Evolutionary conservation across 2,113 vertebrate genomes (phyloP).

Genomic region (Callithrix jacchus): DNA sequence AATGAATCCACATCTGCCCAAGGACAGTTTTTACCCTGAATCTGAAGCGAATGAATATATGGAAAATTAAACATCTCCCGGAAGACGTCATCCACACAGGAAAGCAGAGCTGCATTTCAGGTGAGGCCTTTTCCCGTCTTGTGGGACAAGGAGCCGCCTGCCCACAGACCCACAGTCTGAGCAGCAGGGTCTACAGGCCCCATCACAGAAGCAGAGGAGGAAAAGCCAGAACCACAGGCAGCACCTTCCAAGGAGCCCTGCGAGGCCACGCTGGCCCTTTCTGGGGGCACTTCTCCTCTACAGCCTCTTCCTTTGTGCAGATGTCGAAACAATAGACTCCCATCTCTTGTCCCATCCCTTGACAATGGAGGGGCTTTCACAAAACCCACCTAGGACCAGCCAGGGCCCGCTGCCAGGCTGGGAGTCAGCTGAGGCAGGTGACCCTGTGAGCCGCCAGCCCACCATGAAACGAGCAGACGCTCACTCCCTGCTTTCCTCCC

Average conservation of each 20-base stretch:
- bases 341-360: too few species aligned
- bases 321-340: not conserved
- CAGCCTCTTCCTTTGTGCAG: not conserved
- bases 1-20: accelerated
- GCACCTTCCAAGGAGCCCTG: not conserved
- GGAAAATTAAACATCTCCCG: accelerated
- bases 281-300: not conserved
- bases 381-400: accelerated
- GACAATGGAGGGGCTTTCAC: not conserved
- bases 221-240: not conserved
- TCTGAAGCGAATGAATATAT: too few species aligned
- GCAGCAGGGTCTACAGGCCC: not conserved
- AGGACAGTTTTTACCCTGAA: too few species aligned
- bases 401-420: too few species aligned
- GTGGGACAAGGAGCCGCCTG: not conserved
- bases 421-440: accelerated
- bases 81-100: not conserved
- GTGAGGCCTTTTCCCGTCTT: not conserved
- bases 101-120: not conserved
- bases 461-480: accelerated
- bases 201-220: not conserved
- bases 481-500: too few species aligned
- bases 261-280: not conserved
- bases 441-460: accelerated
- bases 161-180: too few species aligned